Evolutionary conservation across 2,888 invertebrate species (phyloP).

Genomic region (Escarpia spicata): DNA sequence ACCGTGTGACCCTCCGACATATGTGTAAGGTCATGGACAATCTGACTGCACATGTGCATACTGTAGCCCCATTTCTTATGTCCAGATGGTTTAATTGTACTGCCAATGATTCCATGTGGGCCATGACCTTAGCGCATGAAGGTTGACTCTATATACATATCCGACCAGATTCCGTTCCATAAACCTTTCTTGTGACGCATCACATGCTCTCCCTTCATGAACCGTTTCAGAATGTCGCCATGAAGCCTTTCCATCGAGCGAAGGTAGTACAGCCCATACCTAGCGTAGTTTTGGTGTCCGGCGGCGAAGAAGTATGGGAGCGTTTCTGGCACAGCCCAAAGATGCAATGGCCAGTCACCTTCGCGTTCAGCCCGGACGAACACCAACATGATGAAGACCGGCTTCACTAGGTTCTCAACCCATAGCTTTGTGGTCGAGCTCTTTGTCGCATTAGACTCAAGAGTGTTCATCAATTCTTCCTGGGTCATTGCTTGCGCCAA

Average conservation of each 20-base stretch:
- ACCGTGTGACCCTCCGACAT: background rate
- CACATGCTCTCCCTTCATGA: conserved; percentile 43
- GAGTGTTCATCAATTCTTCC: too few relatives aligned
- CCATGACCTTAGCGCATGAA: conserved; percentile 50
- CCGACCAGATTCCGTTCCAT: conserved; percentile 40
- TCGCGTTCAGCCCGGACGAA: too few relatives aligned
- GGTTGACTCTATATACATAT: conserved; percentile 48
- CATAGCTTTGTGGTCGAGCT: too few relatives aligned
- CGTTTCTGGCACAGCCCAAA: too few relatives aligned
- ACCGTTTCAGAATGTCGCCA: conserved; percentile 33
- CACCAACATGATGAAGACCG: too few relatives aligned
- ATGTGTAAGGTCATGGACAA: conserved; percentile 27
- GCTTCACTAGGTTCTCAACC: too few relatives aligned
- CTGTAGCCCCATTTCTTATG: conserved; percentile 44
- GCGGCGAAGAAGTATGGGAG: too few relatives aligned
- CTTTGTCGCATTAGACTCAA: too few relatives aligned
- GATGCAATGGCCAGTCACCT: too few relatives aligned
- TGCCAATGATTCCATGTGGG: conserved; percentile 43
- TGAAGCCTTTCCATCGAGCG: conserved; percentile 40
- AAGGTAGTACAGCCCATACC: too few relatives aligned
- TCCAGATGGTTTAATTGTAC: conserved; percentile 42
- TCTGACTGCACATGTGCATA: conserved; percentile 38
- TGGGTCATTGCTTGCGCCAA: too few relatives aligned
- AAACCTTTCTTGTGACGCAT: conserved; percentile 36
- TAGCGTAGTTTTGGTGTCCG: too few relatives aligned